Percentiles rank a stretch among this genome's conserved stretches.
These are phyloP conservation scores for Ellobius talpinus DNA, from an alignment of 2,113 vertebrate genomes.

Conservation along the genomic window DNA sequence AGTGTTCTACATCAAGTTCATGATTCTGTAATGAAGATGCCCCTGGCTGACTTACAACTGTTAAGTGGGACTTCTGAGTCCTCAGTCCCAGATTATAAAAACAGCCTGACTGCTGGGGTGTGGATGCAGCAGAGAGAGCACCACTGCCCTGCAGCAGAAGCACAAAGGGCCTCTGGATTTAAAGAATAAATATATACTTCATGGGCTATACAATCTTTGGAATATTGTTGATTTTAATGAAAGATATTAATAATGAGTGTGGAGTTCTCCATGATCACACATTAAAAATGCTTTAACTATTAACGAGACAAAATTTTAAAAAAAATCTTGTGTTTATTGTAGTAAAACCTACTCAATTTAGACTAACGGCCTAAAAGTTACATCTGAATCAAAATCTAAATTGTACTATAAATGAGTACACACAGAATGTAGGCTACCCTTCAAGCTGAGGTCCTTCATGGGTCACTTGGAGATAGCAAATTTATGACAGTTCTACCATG, in stretches of 20 bases:
- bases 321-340: neutral
- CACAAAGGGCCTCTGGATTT: neutral
- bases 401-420: neutral
- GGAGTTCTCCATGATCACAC: neutral
- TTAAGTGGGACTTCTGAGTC: neutral
- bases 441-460: neutral
- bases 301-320: neutral
- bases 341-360: slow-evolving; percentile 18
- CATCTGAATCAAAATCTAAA: slow-evolving; percentile 37
- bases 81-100: neutral
- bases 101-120: neutral
- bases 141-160: neutral
- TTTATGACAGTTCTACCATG: neutral
- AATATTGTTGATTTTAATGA: neutral
- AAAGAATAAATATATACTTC: slow-evolving; percentile 14
- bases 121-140: accelerated
- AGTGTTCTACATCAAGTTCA: neutral
- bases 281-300: neutral
- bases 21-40: neutral
- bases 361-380: neutral
- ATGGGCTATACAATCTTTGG: neutral
- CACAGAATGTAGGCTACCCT: neutral
- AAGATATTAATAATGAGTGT: slow-evolving; percentile 5
- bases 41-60: neutral
- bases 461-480: neutral